phyloP scores from a whole-genome alignment of 2,113 vertebrate genomes.

The Cyphomyrus discorhynchus region DNA sequence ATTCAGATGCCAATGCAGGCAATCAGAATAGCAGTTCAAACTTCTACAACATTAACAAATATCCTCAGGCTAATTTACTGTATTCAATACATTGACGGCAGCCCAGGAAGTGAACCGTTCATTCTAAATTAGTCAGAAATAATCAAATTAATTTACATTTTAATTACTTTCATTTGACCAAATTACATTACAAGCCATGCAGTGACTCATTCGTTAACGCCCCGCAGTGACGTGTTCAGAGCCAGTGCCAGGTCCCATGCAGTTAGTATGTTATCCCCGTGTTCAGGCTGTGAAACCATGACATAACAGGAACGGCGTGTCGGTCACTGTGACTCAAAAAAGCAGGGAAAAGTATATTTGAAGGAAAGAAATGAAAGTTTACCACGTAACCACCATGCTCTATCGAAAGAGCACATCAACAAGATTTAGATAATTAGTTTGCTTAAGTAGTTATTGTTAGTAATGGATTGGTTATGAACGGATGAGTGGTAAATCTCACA shows the following conservation, averaged over 20 bases:
- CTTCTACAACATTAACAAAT: neutral
- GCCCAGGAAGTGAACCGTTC: neutral
- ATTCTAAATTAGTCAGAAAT: neutral
- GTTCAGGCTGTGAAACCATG: neutral
- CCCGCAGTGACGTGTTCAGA: neutral
- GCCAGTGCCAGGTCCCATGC: neutral
- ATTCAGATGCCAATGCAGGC: neutral
- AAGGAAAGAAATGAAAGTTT: neutral
- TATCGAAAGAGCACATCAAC: neutral
- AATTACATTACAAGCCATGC: neutral
- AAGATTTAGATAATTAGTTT: neutral
- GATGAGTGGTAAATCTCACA: neutral
- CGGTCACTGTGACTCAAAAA: neutral
- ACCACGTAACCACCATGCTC: neutral
- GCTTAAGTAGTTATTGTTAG: neutral
- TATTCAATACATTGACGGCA: neutral
- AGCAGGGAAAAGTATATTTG: neutral
- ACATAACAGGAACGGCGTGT: neutral
- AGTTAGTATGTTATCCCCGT: neutral
- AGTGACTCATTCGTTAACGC: neutral
- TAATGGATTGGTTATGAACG: neutral
- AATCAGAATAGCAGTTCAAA: neutral
- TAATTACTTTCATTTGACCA: neutral
- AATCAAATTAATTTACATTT: slow-evolving; percentile 7
- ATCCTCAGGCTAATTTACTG: neutral